Evolutionary conservation across 1,140 invertebrate species (phyloP).

Genomic region (Arctopsyche grandis): DNA sequence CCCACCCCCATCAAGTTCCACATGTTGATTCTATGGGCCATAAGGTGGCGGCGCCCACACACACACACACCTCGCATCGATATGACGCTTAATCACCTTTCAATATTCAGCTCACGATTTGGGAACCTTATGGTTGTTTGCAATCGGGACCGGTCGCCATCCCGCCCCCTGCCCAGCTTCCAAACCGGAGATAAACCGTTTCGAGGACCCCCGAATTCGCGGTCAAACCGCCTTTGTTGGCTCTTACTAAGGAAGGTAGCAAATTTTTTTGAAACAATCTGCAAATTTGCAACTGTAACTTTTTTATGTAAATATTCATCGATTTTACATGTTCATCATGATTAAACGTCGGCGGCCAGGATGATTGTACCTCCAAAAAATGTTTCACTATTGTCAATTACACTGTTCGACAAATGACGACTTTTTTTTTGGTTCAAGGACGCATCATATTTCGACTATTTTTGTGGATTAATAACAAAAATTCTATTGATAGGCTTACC

Average conservation of each 20-base stretch:
- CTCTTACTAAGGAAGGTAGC: background rate
- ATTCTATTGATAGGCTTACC: too few species aligned
- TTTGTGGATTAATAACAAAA: too few species aligned
- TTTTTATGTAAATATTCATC: too few species aligned
- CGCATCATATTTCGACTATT: too few species aligned
- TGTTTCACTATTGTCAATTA: too few species aligned
- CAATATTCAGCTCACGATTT: slow-evolving; percentile 54
- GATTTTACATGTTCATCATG: too few species aligned
- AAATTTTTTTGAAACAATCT: background rate
- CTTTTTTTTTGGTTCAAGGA: too few species aligned
- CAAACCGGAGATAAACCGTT: background rate
- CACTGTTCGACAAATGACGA: too few species aligned
- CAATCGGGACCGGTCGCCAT: slow-evolving; percentile 43
- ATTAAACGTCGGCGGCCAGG: too few species aligned
- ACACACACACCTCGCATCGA: slow-evolving; percentile 46
- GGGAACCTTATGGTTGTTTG: slow-evolving; percentile 53
- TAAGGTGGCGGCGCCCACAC: slow-evolving; percentile 34
- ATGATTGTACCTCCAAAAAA: too few species aligned
- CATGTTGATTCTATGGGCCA: slow-evolving; percentile 53
- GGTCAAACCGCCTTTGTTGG: background rate
- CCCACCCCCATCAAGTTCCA: slow-evolving; percentile 25
- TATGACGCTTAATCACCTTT: slow-evolving; percentile 54
- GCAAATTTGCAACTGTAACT: too few species aligned
- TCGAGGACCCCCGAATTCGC: slow-evolving; percentile 17
- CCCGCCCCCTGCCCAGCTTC: background rate